Percentiles rank a stretch among this genome's conserved stretches.
Conservation (phyloP, 2,797 vertebrate genomes). For the Dendrocincla tyrannina region DNA sequence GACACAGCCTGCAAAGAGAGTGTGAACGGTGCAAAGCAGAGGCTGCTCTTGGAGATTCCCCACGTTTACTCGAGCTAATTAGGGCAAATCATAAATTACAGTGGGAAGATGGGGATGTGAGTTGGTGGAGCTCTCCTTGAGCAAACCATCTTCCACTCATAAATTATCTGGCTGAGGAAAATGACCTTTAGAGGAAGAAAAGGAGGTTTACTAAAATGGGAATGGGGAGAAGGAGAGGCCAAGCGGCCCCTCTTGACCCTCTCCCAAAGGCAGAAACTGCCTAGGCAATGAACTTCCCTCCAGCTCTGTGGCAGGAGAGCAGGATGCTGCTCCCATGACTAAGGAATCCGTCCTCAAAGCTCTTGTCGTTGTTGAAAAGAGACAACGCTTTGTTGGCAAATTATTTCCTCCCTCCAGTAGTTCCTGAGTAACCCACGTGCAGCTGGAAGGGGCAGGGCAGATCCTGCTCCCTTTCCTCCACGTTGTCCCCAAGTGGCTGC, state of each 20-base stretch:
- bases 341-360: background rate
- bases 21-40: background rate
- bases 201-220: background rate
- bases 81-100: background rate
- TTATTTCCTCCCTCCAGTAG: background rate
- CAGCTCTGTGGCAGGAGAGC: accelerated
- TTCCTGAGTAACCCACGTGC: background rate
- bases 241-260: background rate
- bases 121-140: background rate
- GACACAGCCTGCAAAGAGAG: background rate
- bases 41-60: background rate
- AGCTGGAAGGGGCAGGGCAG: background rate
- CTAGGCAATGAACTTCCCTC: background rate
- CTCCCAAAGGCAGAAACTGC: background rate
- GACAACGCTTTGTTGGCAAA: background rate
- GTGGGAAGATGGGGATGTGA: background rate
- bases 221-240: background rate
- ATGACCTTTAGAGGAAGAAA: background rate
- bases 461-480: background rate
- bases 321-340: background rate
- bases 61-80: background rate
- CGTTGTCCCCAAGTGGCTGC: background rate
- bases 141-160: background rate
- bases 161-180: background rate
- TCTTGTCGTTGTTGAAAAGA: background rate